phyloP scores from a whole-genome alignment of 2,797 vertebrate species.

The Eulemur mongoz region DNA sequence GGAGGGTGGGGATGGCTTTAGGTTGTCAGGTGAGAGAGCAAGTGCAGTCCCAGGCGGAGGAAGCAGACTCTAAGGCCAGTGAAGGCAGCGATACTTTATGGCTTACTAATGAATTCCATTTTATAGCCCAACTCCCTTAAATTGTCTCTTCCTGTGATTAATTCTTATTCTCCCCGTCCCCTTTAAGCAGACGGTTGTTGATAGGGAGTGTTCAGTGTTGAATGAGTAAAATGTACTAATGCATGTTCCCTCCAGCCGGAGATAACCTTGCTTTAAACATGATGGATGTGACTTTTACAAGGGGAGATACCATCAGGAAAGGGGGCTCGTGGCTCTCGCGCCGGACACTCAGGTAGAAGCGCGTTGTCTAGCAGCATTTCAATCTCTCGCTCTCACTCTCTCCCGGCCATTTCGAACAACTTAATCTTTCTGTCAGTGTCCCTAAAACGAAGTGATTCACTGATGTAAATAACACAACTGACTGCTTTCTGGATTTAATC shows the following conservation, averaged over 20 bases:
- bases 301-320: constrained; percentile 74
- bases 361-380: background rate
- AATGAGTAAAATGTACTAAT: constrained; percentile 94
- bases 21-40: background rate
- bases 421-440: constrained; percentile 30
- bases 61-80: constrained; percentile 72
- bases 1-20: background rate
- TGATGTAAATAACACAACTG: background rate
- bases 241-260: constrained; percentile 86
- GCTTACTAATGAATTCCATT: constrained; percentile 91
- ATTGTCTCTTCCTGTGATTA: constrained; percentile 91
- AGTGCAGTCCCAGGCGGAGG: background rate
- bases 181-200: constrained; percentile 90
- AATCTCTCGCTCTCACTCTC: background rate
- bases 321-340: constrained; percentile 50
- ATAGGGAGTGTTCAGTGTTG: constrained; percentile 93
- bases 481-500: background rate
- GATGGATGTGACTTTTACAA: constrained; percentile 87
- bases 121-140: constrained; percentile 87
- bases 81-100: constrained; percentile 86
- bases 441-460: constrained; percentile 1
- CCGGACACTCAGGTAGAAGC: constrained; percentile 51
- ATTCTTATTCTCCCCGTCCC: constrained; percentile 82
- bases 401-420: constrained; percentile 4
- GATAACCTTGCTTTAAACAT: constrained; percentile 91